phyloP scores from a whole-genome alignment of 2,888 invertebrate species.

The Lasioglossum marginatum region DNA sequence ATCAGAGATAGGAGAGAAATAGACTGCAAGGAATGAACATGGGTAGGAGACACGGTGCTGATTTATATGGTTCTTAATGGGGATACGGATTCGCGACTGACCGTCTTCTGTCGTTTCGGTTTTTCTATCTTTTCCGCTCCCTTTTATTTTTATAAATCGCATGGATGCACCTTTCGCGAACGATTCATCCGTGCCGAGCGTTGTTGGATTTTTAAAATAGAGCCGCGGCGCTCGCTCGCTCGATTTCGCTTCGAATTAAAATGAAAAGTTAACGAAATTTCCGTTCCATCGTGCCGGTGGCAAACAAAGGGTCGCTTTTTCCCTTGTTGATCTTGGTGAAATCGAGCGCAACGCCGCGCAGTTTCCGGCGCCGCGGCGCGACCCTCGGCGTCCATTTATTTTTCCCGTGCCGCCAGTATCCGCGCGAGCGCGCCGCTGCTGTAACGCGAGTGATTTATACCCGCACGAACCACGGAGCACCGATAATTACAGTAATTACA shows the following conservation, averaged over 20 bases:
- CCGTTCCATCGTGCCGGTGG: constrained; percentile 6
- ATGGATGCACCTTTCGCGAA: not conserved
- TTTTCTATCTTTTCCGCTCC: not conserved
- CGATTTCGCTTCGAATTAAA: not conserved
- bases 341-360: not conserved
- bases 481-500: constrained; percentile 68
- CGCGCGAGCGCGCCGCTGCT: not conserved
- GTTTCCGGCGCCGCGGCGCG: not conserved
- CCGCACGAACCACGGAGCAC: constrained; percentile 42
- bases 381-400: constrained; percentile 38
- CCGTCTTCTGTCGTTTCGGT: constrained; percentile 15
- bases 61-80: constrained; percentile 74
- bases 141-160: not conserved
- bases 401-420: constrained; percentile 19
- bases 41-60: constrained; percentile 46
- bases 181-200: not conserved
- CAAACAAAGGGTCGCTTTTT: not conserved
- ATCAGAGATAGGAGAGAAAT: constrained; percentile 33
- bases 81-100: constrained; percentile 50
- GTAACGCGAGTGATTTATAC: constrained; percentile 49
- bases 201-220: not conserved
- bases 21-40: constrained; percentile 46
- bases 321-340: not conserved
- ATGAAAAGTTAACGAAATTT: not conserved
- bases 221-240: not conserved